Percentiles rank a stretch among this genome's conserved stretches.
Conservation (phyloP, 2,797 vertebrate genomes). For the Falco peregrinus region DNA sequence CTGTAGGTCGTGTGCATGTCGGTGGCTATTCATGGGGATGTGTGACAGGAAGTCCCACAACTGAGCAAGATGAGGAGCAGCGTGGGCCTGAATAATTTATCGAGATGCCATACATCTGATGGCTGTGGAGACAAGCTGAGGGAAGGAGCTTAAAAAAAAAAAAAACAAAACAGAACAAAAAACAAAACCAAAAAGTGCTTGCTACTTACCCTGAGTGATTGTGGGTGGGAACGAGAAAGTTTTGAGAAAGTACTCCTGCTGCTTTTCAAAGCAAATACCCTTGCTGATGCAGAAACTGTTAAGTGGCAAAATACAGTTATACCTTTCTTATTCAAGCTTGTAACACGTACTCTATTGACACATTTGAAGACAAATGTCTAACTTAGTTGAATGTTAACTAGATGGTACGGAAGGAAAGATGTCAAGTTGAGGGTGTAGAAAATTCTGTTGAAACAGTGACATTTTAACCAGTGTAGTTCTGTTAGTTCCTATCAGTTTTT, state of each 20-base stretch:
- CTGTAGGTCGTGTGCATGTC: neutral
- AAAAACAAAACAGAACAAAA: no score
- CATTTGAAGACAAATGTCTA: neutral
- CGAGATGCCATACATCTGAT: slow-evolving; percentile 75
- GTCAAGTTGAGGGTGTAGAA: neutral
- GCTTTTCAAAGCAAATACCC: neutral
- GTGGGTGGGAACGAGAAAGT: neutral
- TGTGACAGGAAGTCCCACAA: neutral
- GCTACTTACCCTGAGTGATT: neutral
- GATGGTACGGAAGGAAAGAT: neutral
- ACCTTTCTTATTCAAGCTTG: neutral
- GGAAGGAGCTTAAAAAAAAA: neutral
- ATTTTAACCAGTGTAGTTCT: neutral
- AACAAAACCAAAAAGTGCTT: neutral
- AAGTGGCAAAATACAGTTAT: neutral
- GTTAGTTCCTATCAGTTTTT: neutral
- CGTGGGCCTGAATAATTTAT: slow-evolving; percentile 83
- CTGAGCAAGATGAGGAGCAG: slow-evolving; percentile 52
- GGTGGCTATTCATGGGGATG: neutral
- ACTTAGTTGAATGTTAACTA: neutral
- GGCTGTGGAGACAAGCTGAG: slow-evolving; percentile 75
- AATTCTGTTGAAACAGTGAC: neutral
- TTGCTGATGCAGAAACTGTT: neutral
- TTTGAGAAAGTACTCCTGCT: neutral
- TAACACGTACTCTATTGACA: neutral